phyloP scores from a whole-genome alignment of 2,888 invertebrate species.

The Eristalis pertinax region DNA sequence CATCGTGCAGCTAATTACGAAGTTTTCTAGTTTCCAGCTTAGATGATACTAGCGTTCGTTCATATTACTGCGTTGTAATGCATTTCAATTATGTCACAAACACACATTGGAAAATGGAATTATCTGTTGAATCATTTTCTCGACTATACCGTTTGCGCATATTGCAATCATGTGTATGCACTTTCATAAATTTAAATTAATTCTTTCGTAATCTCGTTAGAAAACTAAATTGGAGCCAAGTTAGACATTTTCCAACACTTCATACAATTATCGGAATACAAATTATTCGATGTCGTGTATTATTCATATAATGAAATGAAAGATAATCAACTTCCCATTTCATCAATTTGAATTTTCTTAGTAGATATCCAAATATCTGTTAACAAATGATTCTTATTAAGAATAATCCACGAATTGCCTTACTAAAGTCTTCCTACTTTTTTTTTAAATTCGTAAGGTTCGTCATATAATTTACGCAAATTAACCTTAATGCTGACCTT shows the following conservation, averaged over 20 bases:
- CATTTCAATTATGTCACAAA: neutral
- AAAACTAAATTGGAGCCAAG: no score
- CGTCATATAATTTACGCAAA: neutral
- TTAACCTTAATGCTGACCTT: neutral
- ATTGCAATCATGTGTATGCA: neutral
- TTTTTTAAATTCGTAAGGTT: conserved; percentile 1
- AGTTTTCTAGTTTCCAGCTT: no score
- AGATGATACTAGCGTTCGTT: no score
- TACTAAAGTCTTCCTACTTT: conserved; percentile 34
- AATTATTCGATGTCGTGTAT: no score
- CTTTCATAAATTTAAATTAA: neutral
- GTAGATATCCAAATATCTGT: neutral
- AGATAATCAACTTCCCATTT: neutral
- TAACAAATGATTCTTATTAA: conserved; percentile 2
- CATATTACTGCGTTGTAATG: no score
- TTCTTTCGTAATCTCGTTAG: no score
- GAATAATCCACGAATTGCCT: conserved; percentile 20
- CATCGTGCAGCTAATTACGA: no score
- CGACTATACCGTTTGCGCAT: neutral
- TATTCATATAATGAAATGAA: neutral
- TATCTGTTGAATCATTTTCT: neutral
- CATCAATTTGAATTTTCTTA: neutral
- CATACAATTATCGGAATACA: no score
- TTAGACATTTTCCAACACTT: no score
- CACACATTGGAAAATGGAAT: neutral